These are phyloP conservation scores for Holacanthella duospinosa DNA, from an alignment of 2,888 invertebrate species.

Conservation along the genomic window DNA sequence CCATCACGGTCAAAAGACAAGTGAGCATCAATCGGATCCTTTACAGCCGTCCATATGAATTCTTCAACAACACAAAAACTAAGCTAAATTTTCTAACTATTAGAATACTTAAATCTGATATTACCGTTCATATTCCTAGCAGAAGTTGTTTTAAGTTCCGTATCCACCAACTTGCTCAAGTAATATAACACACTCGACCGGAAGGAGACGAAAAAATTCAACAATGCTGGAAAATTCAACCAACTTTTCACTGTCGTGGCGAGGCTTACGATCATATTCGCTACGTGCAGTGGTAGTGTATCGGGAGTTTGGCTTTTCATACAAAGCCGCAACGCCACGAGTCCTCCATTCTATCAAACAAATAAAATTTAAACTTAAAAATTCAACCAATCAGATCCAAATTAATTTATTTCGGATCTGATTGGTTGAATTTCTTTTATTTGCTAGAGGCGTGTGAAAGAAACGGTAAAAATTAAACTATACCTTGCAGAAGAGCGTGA, in stretches of 20 bases:
- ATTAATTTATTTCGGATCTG: slow-evolving; percentile 7
- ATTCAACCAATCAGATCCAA: background rate
- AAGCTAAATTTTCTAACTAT: background rate
- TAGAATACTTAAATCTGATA: background rate
- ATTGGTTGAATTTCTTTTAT: no score
- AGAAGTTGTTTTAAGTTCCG: slow-evolving; percentile 74
- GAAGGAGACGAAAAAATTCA: slow-evolving; percentile 76
- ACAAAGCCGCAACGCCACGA: slow-evolving; percentile 74
- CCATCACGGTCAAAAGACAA: slow-evolving; percentile 81
- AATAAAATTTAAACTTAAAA: background rate
- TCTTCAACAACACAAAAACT: slow-evolving; percentile 46
- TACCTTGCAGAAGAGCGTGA: slow-evolving; percentile 78
- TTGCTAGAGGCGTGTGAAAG: no score
- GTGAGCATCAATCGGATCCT: slow-evolving; percentile 78
- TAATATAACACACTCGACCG: slow-evolving; percentile 77
- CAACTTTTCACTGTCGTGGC: slow-evolving; percentile 86
- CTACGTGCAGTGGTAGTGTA: slow-evolving; percentile 70
- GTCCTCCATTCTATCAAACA: slow-evolving; percentile 55
- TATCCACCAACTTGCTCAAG: slow-evolving; percentile 86
- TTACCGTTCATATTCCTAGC: slow-evolving; percentile 84
- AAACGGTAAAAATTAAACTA: background rate
- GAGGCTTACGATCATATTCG: slow-evolving; percentile 82
- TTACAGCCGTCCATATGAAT: slow-evolving; percentile 91
- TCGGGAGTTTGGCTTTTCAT: slow-evolving; percentile 65
- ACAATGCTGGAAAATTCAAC: slow-evolving; percentile 82